phyloP scores from a whole-genome alignment of 2,888 invertebrate species.

The Tipula lateralis region DNA sequence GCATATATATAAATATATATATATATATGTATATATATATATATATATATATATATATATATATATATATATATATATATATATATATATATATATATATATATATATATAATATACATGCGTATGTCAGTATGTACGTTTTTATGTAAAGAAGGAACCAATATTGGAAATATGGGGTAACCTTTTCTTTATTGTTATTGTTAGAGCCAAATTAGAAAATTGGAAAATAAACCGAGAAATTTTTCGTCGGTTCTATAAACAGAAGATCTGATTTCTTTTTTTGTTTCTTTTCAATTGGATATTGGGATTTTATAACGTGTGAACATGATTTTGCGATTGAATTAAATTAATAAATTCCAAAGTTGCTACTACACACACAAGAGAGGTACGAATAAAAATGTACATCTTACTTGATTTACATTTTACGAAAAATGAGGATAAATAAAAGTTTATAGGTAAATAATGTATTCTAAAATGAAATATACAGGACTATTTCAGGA shows the following conservation, averaged over 20 bases:
- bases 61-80: too few species aligned
- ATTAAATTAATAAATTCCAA: not conserved
- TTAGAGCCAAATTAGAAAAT: constrained; percentile 19
- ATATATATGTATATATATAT: too few species aligned
- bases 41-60: too few species aligned
- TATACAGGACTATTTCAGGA: not conserved
- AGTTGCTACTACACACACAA: not conserved
- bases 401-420: not conserved
- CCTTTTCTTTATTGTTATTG: constrained; percentile 1
- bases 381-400: not conserved
- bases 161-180: constrained; percentile 8
- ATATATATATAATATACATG: too few species aligned
- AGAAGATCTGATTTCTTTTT: not conserved
- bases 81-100: too few species aligned
- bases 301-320: not conserved
- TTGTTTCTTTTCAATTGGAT: not conserved
- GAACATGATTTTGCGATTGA: not conserved
- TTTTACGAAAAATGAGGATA: not conserved
- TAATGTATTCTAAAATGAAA: not conserved
- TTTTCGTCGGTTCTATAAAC: not conserved
- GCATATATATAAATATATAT: not conserved
- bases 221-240: not conserved
- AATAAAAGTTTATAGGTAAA: not conserved
- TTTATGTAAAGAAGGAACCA: not conserved
- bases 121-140: too few species aligned